Evolutionary conservation across 2,888 invertebrate species (phyloP).

Genomic region (Iselma pallidipennis): DNA sequence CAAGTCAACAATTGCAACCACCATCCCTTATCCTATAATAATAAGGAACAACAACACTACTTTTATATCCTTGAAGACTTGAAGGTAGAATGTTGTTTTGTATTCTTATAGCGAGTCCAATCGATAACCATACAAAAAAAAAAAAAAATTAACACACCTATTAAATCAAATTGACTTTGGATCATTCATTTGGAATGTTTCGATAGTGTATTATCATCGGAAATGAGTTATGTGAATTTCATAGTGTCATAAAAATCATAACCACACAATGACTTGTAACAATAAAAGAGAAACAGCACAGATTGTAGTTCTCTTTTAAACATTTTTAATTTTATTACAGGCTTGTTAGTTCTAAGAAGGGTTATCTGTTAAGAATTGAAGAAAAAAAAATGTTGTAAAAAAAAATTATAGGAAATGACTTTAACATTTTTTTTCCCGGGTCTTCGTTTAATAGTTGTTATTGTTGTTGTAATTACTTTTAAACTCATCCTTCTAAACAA

Average conservation of each 20-base stretch:
- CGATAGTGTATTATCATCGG: constrained; percentile 14
- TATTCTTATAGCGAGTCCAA: background rate
- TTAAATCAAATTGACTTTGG: background rate
- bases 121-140: background rate
- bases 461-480: background rate
- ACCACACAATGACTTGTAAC: constrained; percentile 22
- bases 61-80: background rate
- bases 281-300: constrained; percentile 8
- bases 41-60: background rate
- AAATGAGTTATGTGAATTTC: constrained; percentile 19
- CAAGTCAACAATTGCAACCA: too few species aligned
- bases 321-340: constrained; percentile 12
- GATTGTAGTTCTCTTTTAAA: constrained; percentile 3
- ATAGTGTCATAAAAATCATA: constrained; percentile 18
- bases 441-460: background rate
- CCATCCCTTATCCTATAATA: too few species aligned
- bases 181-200: background rate
- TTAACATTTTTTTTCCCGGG: background rate
- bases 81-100: background rate
- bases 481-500: constrained; percentile 18
- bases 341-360: constrained; percentile 15
- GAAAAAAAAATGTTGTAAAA: too few species aligned
- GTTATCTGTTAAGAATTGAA: constrained; percentile 12
- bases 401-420: constrained; percentile 19
- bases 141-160: background rate